phyloP scores from a whole-genome alignment of 2,797 vertebrate species.

The Buphagus erythrorhynchus region DNA sequence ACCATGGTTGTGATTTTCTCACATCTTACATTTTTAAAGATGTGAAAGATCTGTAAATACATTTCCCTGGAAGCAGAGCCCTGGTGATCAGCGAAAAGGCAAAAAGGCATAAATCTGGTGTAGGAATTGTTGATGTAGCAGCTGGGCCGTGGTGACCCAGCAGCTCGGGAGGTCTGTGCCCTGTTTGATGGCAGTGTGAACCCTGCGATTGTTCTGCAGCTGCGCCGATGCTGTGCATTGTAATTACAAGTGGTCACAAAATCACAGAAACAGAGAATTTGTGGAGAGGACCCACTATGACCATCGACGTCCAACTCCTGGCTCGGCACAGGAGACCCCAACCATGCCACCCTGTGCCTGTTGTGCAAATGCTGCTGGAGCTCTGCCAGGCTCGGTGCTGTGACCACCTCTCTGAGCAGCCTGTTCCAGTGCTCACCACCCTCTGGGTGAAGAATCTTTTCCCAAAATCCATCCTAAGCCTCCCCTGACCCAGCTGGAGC shows the following conservation, averaged over 20 bases:
- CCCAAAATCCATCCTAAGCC: neutral
- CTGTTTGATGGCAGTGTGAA: neutral
- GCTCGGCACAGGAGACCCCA: neutral
- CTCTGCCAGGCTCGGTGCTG: neutral
- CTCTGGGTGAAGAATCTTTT: neutral
- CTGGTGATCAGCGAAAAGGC: rapidly evolving
- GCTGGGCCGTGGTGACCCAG: neutral
- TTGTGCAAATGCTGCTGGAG: neutral
- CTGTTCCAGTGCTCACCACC: neutral
- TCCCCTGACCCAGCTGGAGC: neutral
- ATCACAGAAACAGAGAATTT: neutral
- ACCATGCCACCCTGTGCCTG: neutral
- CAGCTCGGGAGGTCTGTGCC: neutral
- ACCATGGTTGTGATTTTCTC: rapidly evolving
- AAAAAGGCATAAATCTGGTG: neutral
- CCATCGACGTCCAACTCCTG: neutral
- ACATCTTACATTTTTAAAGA: neutral
- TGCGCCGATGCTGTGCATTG: neutral
- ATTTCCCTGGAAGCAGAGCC: neutral
- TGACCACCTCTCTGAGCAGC: neutral
- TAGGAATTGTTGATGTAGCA: neutral
- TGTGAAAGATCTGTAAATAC: neutral
- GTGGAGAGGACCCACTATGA: neutral
- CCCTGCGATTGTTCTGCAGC: neutral
- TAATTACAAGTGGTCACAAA: neutral